These are phyloP conservation scores for Nannospalax galili DNA, from an alignment of 2,113 vertebrate genomes.

Conservation along the genomic window DNA sequence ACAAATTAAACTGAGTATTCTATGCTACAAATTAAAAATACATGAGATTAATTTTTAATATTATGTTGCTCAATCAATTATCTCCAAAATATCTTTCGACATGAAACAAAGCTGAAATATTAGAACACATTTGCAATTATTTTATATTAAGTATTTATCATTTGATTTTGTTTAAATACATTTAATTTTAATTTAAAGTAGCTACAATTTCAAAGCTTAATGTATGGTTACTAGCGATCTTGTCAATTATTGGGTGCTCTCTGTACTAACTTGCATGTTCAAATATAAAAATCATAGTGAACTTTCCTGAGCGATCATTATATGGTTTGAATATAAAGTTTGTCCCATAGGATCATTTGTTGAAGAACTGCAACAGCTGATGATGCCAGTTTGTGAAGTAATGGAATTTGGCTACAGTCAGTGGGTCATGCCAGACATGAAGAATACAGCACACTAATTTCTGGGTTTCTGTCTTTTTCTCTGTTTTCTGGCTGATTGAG, in stretches of 20 bases:
- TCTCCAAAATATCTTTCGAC: background rate
- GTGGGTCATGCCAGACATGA: background rate
- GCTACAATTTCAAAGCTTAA: background rate
- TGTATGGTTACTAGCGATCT: background rate
- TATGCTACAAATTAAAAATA: background rate
- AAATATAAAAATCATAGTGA: background rate
- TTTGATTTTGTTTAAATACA: no score
- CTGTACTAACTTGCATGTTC: background rate
- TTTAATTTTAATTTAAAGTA: background rate
- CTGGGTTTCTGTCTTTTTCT: background rate
- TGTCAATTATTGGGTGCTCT: no score
- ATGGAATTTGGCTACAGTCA: background rate
- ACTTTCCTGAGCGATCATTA: background rate
- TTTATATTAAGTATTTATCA: background rate
- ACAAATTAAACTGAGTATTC: background rate
- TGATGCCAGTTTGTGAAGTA: background rate
- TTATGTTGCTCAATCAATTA: background rate
- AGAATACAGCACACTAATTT: background rate
- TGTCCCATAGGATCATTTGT: background rate
- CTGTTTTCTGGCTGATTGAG: background rate
- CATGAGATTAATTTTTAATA: background rate
- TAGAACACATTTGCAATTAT: background rate
- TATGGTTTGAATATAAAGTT: background rate
- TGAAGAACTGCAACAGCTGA: background rate
- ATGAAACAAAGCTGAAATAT: background rate